These are phyloP conservation scores for Cheilosia grossa DNA, from an alignment of 2,888 invertebrate species.

Conservation along the genomic window DNA sequence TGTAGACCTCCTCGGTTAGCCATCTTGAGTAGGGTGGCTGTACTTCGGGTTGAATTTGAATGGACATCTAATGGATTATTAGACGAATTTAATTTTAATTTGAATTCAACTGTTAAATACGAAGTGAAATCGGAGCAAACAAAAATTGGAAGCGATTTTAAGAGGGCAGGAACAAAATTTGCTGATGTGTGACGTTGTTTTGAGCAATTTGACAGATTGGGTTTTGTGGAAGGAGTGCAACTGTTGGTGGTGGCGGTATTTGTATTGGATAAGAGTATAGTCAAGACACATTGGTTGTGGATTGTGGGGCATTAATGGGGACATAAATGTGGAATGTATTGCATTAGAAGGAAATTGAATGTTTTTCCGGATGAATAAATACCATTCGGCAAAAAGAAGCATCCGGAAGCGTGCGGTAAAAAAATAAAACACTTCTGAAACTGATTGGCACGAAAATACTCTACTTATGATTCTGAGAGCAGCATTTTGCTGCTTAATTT, in stretches of 20 bases:
- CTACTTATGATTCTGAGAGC: too few species aligned
- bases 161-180: constrained; percentile 37
- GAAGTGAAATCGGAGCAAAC: constrained; percentile 44
- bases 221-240: constrained; percentile 5
- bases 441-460: too few species aligned
- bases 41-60: constrained; percentile 34
- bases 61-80: constrained; percentile 2
- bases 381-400: too few species aligned
- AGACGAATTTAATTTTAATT: constrained; percentile 2
- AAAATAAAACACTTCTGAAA: too few species aligned
- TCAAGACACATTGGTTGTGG: not conserved
- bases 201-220: constrained; percentile 54
- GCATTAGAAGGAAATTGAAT: not conserved
- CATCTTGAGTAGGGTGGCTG: constrained; percentile 78
- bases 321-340: not conserved
- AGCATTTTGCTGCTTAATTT: too few species aligned
- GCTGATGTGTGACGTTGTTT: constrained; percentile 63
- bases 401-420: too few species aligned
- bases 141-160: constrained; percentile 68
- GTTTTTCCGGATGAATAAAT: not conserved
- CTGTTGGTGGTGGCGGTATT: not conserved
- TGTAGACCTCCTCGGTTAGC: constrained; percentile 81
- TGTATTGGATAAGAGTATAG: not conserved
- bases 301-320: not conserved
- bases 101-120: constrained; percentile 43